Percentiles rank a stretch among this genome's conserved stretches.
phyloP scores from a whole-genome alignment of 2,797 vertebrate species.

The Pangasius macronema region DNA sequence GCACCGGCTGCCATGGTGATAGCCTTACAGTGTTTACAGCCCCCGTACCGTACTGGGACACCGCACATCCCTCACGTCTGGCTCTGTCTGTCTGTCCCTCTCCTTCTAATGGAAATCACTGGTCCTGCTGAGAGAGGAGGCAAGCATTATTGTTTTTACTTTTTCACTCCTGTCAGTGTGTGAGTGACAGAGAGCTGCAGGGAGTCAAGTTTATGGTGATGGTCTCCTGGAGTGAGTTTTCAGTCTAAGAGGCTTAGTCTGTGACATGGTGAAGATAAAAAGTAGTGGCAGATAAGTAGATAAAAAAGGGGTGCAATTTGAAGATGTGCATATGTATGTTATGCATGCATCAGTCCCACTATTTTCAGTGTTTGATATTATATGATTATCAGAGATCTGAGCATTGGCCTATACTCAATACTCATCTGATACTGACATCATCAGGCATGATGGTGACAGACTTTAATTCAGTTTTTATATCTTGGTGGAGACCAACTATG shows the following conservation, averaged over 20 bases:
- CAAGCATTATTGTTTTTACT: conserved; percentile 63
- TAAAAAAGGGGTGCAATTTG: neutral
- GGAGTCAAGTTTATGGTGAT: conserved; percentile 44
- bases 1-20: conserved; percentile 75
- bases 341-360: neutral
- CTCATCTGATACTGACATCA: neutral
- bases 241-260: conserved; percentile 59
- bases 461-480: neutral
- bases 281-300: neutral
- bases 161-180: conserved; percentile 48
- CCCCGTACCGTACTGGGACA: conserved; percentile 64
- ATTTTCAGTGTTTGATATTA: neutral
- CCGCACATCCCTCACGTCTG: conserved; percentile 34
- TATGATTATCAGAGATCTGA: neutral
- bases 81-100: conserved; percentile 62
- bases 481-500: neutral
- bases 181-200: conserved; percentile 26
- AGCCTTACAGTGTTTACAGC: conserved; percentile 78
- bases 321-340: neutral
- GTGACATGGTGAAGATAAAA: conserved; percentile 21
- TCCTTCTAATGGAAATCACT: conserved; percentile 80
- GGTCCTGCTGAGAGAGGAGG: conserved; percentile 57
- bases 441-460: neutral
- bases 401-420: no score
- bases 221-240: conserved; percentile 26